Conservation (phyloP, 1,140 invertebrate species). For the Macrosteles quadrilineatus region DNA sequence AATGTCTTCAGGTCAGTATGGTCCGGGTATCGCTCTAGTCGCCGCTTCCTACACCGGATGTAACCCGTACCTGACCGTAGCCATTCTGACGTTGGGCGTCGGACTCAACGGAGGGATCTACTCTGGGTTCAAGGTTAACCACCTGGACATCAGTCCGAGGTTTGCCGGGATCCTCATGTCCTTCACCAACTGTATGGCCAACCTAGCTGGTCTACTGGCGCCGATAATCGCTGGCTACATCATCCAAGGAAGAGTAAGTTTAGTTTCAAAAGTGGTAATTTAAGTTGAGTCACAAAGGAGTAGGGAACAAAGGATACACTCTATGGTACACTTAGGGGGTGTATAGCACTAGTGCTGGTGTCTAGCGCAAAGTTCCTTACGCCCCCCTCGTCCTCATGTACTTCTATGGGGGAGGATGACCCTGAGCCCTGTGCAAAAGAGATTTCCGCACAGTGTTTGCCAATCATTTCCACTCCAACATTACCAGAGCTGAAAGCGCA, state of each 20-base stretch:
- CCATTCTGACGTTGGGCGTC: slow-evolving; percentile 73
- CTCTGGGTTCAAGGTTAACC: slow-evolving; percentile 86
- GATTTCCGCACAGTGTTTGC: too few relatives aligned
- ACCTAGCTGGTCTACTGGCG: slow-evolving; percentile 84
- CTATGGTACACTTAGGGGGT: too few relatives aligned
- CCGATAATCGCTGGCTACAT: slow-evolving; percentile 80
- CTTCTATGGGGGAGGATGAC: too few relatives aligned
- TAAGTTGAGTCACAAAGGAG: too few relatives aligned
- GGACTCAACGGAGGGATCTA: slow-evolving; percentile 83
- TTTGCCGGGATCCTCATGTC: slow-evolving; percentile 91
- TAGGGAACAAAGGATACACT: too few relatives aligned
- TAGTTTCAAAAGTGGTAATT: too few relatives aligned
- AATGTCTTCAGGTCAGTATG: slow-evolving; percentile 67
- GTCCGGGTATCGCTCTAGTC: slow-evolving; percentile 72
- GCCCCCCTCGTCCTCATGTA: too few relatives aligned
- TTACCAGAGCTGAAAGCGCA: too few relatives aligned
- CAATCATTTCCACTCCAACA: too few relatives aligned
- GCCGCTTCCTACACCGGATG: slow-evolving; percentile 80
- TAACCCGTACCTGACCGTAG: slow-evolving; percentile 68
- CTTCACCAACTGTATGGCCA: slow-evolving; percentile 90
- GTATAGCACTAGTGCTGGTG: too few relatives aligned
- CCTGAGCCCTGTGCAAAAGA: too few relatives aligned
- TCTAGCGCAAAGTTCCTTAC: too few relatives aligned
- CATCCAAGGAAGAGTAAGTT: slow-evolving; percentile 67
- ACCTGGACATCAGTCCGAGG: slow-evolving; percentile 88